These are phyloP conservation scores for Epizoanthus illoricatus DNA, from an alignment of 92 coral and sea anemone genomes.

Conservation along the genomic window DNA sequence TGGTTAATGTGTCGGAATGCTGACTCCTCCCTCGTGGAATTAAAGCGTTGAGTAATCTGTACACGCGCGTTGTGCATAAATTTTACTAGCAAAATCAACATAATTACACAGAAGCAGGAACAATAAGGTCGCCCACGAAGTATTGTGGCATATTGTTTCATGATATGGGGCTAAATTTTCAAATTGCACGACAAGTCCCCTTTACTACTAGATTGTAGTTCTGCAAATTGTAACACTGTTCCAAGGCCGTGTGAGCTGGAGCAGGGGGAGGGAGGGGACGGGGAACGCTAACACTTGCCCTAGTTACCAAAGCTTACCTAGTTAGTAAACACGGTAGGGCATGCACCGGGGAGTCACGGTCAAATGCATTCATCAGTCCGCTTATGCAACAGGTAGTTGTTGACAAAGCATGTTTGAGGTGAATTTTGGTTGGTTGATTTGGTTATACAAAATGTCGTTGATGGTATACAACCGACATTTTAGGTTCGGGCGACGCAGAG, in stretches of 20 bases:
- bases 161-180: conserved; percentile 3
- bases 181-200: conserved; percentile 4
- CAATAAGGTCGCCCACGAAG: conserved; percentile 34
- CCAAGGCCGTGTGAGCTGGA: no score
- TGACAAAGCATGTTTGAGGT: no score
- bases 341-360: conserved; percentile 12
- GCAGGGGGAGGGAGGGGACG: no score
- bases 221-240: background rate
- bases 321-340: background rate
- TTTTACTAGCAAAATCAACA: conserved; percentile 31
- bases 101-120: conserved; percentile 18
- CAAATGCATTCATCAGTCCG: background rate
- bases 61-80: conserved; percentile 30
- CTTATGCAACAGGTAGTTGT: background rate
- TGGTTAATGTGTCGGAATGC: conserved; percentile 78
- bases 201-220: background rate
- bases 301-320: no score
- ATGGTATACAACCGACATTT: no score
- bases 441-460: no score
- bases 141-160: background rate
- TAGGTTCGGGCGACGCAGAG: no score
- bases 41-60: conserved; percentile 12
- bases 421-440: no score
- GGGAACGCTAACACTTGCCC: no score
- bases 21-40: conserved; percentile 17